These are phyloP conservation scores for Ichneumoninae sp. DNA, from an alignment of 2,888 invertebrate genomes.

Conservation along the genomic window DNA sequence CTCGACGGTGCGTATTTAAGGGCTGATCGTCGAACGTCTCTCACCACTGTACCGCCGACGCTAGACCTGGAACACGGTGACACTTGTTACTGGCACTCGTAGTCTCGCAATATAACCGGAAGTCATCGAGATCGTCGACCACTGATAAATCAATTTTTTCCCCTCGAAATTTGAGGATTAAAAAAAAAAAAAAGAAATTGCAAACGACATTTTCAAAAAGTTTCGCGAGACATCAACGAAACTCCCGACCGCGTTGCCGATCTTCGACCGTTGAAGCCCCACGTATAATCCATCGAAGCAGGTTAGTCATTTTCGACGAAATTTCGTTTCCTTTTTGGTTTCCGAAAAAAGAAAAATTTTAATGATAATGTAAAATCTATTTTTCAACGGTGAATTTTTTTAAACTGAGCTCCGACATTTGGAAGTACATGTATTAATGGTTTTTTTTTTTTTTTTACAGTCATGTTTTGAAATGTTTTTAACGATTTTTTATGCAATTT, in stretches of 20 bases:
- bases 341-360: too few relatives aligned
- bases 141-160: background rate
- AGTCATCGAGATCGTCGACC: conserved; percentile 20
- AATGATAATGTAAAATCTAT: too few relatives aligned
- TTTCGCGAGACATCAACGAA: conserved; percentile 1
- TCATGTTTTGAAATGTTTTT: too few relatives aligned
- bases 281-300: conserved; percentile 19
- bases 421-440: too few relatives aligned
- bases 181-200: background rate
- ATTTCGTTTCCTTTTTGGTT: background rate
- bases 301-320: conserved; percentile 36
- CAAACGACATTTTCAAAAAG: conserved; percentile 1
- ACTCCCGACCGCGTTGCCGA: conserved; percentile 3
- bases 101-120: conserved; percentile 29
- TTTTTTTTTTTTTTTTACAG: too few relatives aligned
- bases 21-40: conserved; percentile 77
- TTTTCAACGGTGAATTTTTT: too few relatives aligned
- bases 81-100: conserved; percentile 7
- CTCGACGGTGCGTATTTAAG: conserved; percentile 80
- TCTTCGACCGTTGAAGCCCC: conserved; percentile 7
- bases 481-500: too few relatives aligned
- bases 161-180: too few relatives aligned
- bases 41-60: conserved; percentile 79
- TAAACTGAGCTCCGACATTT: too few relatives aligned
- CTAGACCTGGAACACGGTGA: conserved; percentile 70